A percentile compares a stretch with the other conserved stretches of the same genome.
These are phyloP conservation scores for Eriosoma lanigerum DNA, from an alignment of 1,140 invertebrate species.

Conservation along the genomic window DNA sequence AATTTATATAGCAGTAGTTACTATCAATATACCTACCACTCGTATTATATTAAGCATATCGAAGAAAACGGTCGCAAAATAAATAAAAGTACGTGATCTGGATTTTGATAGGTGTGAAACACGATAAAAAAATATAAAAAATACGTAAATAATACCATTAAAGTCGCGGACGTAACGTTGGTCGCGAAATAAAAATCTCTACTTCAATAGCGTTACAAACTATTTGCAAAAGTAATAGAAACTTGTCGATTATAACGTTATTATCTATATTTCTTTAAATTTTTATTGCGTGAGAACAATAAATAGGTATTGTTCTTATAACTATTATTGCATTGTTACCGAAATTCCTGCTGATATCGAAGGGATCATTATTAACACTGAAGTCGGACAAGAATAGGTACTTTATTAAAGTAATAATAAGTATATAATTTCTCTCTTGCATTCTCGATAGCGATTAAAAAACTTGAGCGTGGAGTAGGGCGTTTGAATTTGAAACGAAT, in stretches of 20 bases:
- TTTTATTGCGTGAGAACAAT: too few species aligned
- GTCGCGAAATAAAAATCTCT: background rate
- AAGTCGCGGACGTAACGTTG: background rate
- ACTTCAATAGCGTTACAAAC: background rate
- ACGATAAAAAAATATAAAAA: background rate
- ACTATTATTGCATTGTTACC: too few species aligned
- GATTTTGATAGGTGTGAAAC: background rate
- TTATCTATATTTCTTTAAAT: background rate
- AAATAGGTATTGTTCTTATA: too few species aligned
- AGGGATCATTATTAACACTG: too few species aligned
- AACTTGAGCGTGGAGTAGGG: background rate
- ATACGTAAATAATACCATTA: background rate
- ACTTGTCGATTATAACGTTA: background rate
- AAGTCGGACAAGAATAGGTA: too few species aligned
- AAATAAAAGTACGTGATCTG: background rate
- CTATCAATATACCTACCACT: background rate
- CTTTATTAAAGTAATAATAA: too few species aligned
- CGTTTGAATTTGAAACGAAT: background rate
- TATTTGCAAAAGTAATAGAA: background rate
- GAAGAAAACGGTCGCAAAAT: background rate
- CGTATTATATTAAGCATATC: background rate
- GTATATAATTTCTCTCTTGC: too few species aligned
- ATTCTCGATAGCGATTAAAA: too few species aligned
- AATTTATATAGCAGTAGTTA: background rate
- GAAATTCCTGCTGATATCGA: too few species aligned